phyloP scores from a whole-genome alignment of 2,888 invertebrate genomes.

The Drosophila pseudotalamancana region DNA sequence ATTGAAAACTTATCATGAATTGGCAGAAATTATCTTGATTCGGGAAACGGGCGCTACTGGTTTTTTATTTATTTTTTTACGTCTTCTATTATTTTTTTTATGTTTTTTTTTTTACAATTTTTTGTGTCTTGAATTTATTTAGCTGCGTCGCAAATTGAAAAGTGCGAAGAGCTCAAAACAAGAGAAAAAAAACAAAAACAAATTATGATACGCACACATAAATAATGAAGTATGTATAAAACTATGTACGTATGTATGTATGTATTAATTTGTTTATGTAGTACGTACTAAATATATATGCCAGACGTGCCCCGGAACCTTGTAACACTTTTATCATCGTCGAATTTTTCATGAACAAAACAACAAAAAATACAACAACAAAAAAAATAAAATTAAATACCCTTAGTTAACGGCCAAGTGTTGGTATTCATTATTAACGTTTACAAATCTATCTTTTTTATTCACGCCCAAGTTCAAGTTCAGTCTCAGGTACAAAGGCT shows the following conservation, averaged over 20 bases:
- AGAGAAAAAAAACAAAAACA: constrained; percentile 9
- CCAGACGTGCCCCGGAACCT: constrained; percentile 31
- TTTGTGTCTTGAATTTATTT: constrained; percentile 3
- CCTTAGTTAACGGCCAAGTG: constrained; percentile 6
- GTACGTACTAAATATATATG: not conserved
- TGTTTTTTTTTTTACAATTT: not conserved
- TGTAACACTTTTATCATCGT: constrained; percentile 51
- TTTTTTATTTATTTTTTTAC: constrained; percentile 4
- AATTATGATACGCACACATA: constrained; percentile 1
- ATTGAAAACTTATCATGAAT: constrained; percentile 53
- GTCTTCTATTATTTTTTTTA: not conserved
- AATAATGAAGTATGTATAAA: not conserved
- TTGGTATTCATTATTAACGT: constrained; percentile 37
- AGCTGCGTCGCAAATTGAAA: constrained; percentile 22
- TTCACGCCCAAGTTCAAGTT: constrained; percentile 58
- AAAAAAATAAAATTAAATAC: constrained; percentile 22
- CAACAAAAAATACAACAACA: too few species aligned
- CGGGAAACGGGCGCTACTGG: constrained; percentile 42
- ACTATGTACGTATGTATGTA: not conserved
- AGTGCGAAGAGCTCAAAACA: not conserved
- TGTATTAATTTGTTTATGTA: not conserved
- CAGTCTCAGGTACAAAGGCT: constrained; percentile 38
- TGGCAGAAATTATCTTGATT: constrained; percentile 38
- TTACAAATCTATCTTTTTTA: constrained; percentile 12
- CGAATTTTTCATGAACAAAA: constrained; percentile 30